phyloP scores from a whole-genome alignment of 1,140 invertebrate genomes.

The Aphis craccivora region DNA sequence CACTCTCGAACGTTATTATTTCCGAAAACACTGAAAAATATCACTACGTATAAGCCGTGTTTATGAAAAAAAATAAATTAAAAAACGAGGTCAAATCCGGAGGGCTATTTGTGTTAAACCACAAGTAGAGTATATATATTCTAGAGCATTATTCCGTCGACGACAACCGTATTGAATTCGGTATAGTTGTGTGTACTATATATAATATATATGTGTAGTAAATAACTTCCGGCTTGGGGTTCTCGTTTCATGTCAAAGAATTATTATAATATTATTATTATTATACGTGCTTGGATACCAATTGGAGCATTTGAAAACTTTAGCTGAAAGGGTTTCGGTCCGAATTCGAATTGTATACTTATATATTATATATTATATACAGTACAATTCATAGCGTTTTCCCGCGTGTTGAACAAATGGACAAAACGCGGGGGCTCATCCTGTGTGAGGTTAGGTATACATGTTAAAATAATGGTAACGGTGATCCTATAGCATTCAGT shows the following conservation, averaged over 20 bases:
- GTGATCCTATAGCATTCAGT: background rate
- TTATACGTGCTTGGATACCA: background rate
- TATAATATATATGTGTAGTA: background rate
- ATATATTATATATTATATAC: background rate
- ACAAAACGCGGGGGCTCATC: background rate
- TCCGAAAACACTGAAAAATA: background rate
- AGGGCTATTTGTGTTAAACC: background rate
- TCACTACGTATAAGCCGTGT: background rate
- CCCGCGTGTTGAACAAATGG: background rate
- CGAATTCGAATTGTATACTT: background rate
- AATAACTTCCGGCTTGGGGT: background rate
- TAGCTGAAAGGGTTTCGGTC: background rate
- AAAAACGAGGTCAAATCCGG: slow-evolving; percentile 26
- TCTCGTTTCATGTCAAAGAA: slow-evolving; percentile 4
- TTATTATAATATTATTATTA: background rate
- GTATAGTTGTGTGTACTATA: background rate
- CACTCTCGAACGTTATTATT: background rate
- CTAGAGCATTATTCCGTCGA: background rate
- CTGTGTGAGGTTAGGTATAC: too few species aligned
- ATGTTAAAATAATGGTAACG: background rate
- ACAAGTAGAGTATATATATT: background rate
- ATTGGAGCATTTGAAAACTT: slow-evolving; percentile 7
- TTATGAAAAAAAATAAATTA: background rate
- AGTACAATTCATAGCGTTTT: background rate
- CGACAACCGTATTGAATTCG: background rate